These are phyloP conservation scores for Pedicia rivosa DNA, from an alignment of 2,888 invertebrate genomes.

Conservation along the genomic window DNA sequence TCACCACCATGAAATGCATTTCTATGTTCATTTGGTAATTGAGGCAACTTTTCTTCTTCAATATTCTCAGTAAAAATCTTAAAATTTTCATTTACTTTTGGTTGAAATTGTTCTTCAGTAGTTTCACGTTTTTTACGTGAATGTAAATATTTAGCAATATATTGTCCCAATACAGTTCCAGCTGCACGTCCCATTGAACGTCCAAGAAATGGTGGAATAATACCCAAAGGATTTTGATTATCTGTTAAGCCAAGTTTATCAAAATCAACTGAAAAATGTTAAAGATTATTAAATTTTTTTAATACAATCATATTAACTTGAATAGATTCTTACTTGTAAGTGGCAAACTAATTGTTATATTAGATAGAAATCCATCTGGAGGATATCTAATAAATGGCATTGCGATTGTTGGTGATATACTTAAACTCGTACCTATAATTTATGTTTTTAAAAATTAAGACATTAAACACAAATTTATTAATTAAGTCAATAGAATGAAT, in stretches of 20 bases:
- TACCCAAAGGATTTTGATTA: conserved; percentile 74
- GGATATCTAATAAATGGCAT: conserved; percentile 73
- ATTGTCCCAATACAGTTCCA: conserved; percentile 45
- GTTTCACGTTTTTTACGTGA: conserved; percentile 35
- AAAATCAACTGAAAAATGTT: conserved; percentile 52
- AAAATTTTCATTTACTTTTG: conserved; percentile 21
- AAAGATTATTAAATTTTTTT: conserved; percentile 9
- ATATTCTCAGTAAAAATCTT: conserved; percentile 25
- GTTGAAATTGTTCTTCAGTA: conserved; percentile 29
- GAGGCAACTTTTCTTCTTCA: conserved; percentile 29
- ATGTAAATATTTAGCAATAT: conserved; percentile 53
- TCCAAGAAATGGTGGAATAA: conserved; percentile 57
- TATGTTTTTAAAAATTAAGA: too few relatives aligned
- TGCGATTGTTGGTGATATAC: conserved; percentile 64
- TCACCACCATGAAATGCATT: conserved; percentile 65
- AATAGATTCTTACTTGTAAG: conserved; percentile 52
- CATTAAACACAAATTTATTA: too few relatives aligned
- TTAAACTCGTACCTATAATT: conserved; percentile 61
- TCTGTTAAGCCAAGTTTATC: conserved; percentile 75
- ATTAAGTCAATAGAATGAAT: too few relatives aligned
- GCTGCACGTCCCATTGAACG: conserved; percentile 61
- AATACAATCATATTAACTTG: background rate
- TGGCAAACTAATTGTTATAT: conserved; percentile 68
- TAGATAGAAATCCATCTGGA: conserved; percentile 70
- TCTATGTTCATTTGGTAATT: conserved; percentile 30